phyloP scores from a whole-genome alignment of 1,140 invertebrate species.

The Bombus haemorrhoidalis region DNA sequence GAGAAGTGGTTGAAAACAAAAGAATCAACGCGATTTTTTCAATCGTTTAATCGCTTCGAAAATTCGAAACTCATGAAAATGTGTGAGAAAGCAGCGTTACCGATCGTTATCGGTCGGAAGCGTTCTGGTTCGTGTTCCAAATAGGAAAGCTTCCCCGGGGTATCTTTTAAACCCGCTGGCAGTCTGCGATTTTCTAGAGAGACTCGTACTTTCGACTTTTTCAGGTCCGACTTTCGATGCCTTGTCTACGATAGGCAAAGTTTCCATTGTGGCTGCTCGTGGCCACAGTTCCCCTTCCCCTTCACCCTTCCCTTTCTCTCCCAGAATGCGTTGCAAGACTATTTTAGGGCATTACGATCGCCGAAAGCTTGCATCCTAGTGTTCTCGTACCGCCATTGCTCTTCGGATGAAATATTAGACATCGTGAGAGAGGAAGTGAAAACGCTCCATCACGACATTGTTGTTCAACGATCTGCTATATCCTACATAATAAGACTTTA shows the following conservation, averaged over 20 bases:
- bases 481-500: neutral
- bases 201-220: neutral
- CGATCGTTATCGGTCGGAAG: neutral
- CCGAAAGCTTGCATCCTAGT: slow-evolving; percentile 25
- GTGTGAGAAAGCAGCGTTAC: neutral
- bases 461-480: neutral
- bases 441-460: neutral
- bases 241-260: slow-evolving; percentile 28
- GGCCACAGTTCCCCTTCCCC: neutral
- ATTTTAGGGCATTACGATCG: slow-evolving; percentile 44
- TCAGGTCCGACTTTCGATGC: slow-evolving; percentile 37
- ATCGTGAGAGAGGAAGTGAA: neutral
- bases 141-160: neutral
- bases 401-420: slow-evolving; percentile 54
- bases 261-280: slow-evolving; percentile 42
- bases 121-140: neutral
- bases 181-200: slow-evolving; percentile 32
- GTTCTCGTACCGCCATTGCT: neutral
- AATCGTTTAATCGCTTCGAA: neutral
- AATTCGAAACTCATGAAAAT: neutral
- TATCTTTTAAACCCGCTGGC: neutral
- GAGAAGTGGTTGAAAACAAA: neutral
- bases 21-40: neutral
- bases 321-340: slow-evolving; percentile 8
- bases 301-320: neutral